Evolutionary conservation across 2,113 vertebrate genomes (phyloP).

Genomic region (Brachypteracias leptosomus): DNA sequence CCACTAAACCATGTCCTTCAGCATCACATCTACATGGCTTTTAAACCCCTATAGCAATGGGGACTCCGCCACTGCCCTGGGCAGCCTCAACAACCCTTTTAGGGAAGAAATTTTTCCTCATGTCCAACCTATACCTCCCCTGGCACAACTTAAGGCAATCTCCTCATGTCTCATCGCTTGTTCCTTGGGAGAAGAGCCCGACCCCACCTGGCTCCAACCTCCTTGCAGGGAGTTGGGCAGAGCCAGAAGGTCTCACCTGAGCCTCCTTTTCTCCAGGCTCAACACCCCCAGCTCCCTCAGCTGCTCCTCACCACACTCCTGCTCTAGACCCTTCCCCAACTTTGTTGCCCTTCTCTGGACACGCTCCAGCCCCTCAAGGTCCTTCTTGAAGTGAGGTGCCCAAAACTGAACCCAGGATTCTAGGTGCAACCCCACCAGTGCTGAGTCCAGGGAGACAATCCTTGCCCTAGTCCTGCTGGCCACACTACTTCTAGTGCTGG

Average conservation of each 20-base stretch:
- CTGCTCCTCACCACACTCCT: neutral
- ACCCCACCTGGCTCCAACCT: neutral
- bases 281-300: neutral
- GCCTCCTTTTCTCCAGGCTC: neutral
- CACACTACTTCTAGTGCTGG: neutral
- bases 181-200: neutral
- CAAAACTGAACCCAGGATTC: neutral
- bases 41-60: neutral
- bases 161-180: neutral
- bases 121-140: neutral
- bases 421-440: neutral
- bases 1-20: neutral
- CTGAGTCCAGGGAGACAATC: neutral
- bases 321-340: neutral
- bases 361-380: neutral
- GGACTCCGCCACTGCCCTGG: neutral
- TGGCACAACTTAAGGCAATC: neutral
- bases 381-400: neutral
- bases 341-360: neutral
- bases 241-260: neutral
- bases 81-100: neutral
- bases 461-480: neutral
- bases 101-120: neutral
- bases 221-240: neutral
- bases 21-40: neutral